Evolutionary conservation across 2,113 vertebrate species (phyloP), one percentile per base, ranked within the genome.

Genomic region (Lepisosteus osseus): DNA sequence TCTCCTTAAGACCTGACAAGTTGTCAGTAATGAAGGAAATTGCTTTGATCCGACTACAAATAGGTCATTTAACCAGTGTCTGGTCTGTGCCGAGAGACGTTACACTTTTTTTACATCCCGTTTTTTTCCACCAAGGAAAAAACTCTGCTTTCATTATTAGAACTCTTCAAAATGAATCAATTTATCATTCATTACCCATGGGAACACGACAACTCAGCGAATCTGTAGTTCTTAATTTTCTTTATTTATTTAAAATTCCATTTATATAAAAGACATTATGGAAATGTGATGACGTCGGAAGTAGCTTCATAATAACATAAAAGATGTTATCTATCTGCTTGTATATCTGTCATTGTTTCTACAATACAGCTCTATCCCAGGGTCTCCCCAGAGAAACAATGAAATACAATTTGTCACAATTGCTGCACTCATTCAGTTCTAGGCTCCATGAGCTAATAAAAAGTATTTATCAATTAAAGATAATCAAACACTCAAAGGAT

Each of bases 1-100:
- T 89, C 85, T 87, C 76, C 82, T 84, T 84, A 89, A 87, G 86
- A 88, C 82, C 81, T 83, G 84, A 88, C 84, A 82, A 86, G 84
- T 86, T 85, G 87, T 89, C 88, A 86, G 85, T 90, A 90, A 90
- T 86, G 86, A 90, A 85, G 87, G 82, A 80, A 90, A 86, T 84
- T 77, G 80, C 88, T 90, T 88, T 90, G 88, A 90, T 88, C 86
- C 76, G 47, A 82, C 82, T 79, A 90, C 86, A 91, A 90, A 90
- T 90, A 86, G 86, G 88, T 88, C 86, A 87, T 88, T 91, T 87
- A 89, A 74, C 77, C 79, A 75, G 82, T 82, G 83, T 84, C 86
- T 85, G 79, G 74, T 85, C 82, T 76, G 80, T 82, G 84, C 85
- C 79, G 80, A 77, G 41, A 69, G 74, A 79, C 81, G 80, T 81